Evolutionary conservation across 1,140 invertebrate genomes (phyloP).

Genomic region (Tetragonula clypearis): DNA sequence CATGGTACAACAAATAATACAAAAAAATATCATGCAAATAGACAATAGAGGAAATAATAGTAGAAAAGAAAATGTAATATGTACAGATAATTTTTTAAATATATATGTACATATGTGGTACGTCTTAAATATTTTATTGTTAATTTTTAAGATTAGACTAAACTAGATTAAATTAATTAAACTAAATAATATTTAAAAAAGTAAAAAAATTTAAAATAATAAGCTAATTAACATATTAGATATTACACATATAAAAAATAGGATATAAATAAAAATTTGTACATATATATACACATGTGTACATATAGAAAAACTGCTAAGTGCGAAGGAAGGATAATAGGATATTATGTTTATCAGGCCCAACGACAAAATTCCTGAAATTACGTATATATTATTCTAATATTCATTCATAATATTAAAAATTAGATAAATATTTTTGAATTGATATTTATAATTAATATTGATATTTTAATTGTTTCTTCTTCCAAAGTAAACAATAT

Average conservation of each 20-base stretch:
- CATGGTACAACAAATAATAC: conserved; percentile 48
- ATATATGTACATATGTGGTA: conserved; percentile 29
- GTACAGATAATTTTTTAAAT: conserved; percentile 7
- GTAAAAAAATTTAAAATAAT: neutral
- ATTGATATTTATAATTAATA: neutral
- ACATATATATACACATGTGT: conserved; percentile 20
- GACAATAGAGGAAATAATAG: conserved; percentile 17
- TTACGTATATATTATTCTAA: conserved; percentile 57
- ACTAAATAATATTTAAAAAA: neutral
- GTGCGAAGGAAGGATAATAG: conserved; percentile 65
- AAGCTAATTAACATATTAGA: neutral
- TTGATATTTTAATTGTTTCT: neutral
- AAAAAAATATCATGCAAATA: conserved; percentile 55
- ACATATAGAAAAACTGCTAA: conserved; percentile 57
- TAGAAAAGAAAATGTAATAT: conserved; percentile 11
- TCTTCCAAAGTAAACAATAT: neutral
- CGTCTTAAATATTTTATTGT: neutral
- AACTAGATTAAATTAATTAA: neutral
- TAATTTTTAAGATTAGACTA: neutral
- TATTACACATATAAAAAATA: conserved; percentile 17
- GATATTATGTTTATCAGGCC: conserved; percentile 65
- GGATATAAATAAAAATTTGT: conserved; percentile 27
- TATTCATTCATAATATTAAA: conserved; percentile 11
- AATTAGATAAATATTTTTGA: neutral
- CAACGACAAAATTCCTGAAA: conserved; percentile 70